A percentile compares a stretch with the other conserved stretches of the same genome.
These are phyloP conservation scores for Brenthis ino DNA, from an alignment of 2,888 invertebrate species.

Conservation along the genomic window DNA sequence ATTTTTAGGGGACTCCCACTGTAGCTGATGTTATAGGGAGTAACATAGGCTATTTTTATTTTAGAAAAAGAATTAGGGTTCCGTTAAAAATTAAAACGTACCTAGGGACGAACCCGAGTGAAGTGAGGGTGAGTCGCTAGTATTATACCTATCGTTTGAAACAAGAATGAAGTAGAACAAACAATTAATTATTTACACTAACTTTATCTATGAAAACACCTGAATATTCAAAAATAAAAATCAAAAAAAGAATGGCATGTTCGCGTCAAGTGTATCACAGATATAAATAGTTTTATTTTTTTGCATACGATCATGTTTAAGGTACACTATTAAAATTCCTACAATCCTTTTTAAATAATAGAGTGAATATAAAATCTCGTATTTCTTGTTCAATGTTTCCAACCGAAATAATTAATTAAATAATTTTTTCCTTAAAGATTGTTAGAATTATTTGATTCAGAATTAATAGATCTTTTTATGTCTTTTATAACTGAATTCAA, in stretches of 20 bases:
- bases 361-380: slow-evolving; percentile 1
- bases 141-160: background rate
- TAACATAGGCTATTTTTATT: no score
- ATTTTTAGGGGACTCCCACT: no score
- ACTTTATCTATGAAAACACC: no score
- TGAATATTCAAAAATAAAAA: no score
- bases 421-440: slow-evolving; percentile 14
- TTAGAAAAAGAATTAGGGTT: no score
- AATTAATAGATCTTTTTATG: slow-evolving; percentile 19
- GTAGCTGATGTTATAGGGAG: no score
- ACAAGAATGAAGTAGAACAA: background rate
- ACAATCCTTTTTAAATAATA: slow-evolving; percentile 28
- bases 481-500: background rate
- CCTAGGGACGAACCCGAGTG: no score
- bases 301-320: slow-evolving; percentile 29
- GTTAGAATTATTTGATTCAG: slow-evolving; percentile 14
- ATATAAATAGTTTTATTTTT: slow-evolving; percentile 27
- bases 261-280: slow-evolving; percentile 9
- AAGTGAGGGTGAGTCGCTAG: no score
- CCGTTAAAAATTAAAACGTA: no score
- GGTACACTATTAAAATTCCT: slow-evolving; percentile 30
- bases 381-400: background rate
- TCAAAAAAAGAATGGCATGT: background rate
- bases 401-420: background rate
- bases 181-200: background rate